Evolutionary conservation across 1,140 invertebrate species (phyloP).

Genomic region (Heliconius melpomene): DNA sequence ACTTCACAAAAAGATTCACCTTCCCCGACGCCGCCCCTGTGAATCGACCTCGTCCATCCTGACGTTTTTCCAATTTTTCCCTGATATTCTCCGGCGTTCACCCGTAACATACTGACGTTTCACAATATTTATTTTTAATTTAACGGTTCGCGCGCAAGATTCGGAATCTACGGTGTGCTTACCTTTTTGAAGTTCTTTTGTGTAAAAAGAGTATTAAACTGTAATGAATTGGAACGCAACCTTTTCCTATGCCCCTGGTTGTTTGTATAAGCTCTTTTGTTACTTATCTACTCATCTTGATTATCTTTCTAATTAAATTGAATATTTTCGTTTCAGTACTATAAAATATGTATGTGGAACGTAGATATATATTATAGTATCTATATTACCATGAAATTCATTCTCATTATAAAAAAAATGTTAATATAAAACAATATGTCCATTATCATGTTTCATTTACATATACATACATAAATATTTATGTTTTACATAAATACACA

Average conservation of each 20-base stretch:
- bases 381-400: too few species aligned
- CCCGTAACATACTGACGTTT: conserved; percentile 81
- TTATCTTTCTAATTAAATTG: conserved; percentile 7
- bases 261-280: conserved; percentile 24
- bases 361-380: too few species aligned
- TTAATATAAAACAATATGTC: too few species aligned
- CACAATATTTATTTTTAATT: conserved; percentile 82
- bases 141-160: conserved; percentile 73
- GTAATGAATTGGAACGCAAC: conserved; percentile 54
- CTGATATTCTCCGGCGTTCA: conserved; percentile 60
- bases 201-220: conserved; percentile 62
- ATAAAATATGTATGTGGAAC: too few species aligned
- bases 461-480: too few species aligned
- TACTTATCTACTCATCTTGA: conserved; percentile 26
- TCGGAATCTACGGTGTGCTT: conserved; percentile 62
- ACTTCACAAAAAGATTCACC: conserved; percentile 81
- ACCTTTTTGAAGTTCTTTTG: conserved; percentile 70
- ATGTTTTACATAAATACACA: too few species aligned
- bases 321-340: neutral
- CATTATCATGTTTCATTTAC: too few species aligned
- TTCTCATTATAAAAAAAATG: too few species aligned
- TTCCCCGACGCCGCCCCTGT: conserved; percentile 67
- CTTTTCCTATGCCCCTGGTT: conserved; percentile 21
- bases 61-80: conserved; percentile 67
- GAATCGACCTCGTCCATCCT: conserved; percentile 64